These are phyloP conservation scores for Salvelinus alpinus DNA, from an alignment of 2,113 vertebrate species.

Conservation along the genomic window DNA sequence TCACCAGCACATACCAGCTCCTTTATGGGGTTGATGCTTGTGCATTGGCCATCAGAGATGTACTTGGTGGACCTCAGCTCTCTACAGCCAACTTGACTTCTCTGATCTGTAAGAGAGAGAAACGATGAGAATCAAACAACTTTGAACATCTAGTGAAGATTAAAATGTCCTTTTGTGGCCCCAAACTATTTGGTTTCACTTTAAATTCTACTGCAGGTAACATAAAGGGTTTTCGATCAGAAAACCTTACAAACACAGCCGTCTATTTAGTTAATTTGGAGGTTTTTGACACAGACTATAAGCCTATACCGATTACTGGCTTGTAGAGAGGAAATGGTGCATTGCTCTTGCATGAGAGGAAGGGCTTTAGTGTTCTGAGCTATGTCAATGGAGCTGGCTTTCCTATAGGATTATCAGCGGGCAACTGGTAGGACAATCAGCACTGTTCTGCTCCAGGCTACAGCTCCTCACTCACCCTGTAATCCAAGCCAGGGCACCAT, in stretches of 20 bases:
- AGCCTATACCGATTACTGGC: not conserved
- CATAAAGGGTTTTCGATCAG: not conserved
- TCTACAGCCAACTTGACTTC: conserved; percentile 87
- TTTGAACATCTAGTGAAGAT: too few relatives aligned
- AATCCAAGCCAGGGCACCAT: conserved; percentile 64
- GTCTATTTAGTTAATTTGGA: not conserved
- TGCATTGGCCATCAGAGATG: conserved; percentile 95
- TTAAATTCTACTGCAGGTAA: not conserved
- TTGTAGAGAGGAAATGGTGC: conserved; percentile 13
- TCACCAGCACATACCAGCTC: conserved; percentile 95
- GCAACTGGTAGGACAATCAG: conserved; percentile 30
- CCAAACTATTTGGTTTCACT: not conserved
- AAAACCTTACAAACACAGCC: not conserved
- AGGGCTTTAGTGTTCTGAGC: conserved; percentile 18
- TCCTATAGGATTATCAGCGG: conserved; percentile 34
- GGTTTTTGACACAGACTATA: not conserved
- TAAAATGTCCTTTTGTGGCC: not conserved
- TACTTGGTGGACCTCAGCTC: conserved; percentile 95
- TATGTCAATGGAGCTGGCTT: conserved; percentile 32
- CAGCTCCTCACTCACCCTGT: conserved; percentile 47
- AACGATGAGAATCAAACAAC: conserved; percentile 28
- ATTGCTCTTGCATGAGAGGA: conserved; percentile 23
- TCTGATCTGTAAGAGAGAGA: conserved; percentile 67
- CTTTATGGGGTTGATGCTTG: conserved; percentile 91
- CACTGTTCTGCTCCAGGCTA: conserved; percentile 52